phyloP scores from a whole-genome alignment of 2,888 invertebrate species.

The Metellina segmentata region DNA sequence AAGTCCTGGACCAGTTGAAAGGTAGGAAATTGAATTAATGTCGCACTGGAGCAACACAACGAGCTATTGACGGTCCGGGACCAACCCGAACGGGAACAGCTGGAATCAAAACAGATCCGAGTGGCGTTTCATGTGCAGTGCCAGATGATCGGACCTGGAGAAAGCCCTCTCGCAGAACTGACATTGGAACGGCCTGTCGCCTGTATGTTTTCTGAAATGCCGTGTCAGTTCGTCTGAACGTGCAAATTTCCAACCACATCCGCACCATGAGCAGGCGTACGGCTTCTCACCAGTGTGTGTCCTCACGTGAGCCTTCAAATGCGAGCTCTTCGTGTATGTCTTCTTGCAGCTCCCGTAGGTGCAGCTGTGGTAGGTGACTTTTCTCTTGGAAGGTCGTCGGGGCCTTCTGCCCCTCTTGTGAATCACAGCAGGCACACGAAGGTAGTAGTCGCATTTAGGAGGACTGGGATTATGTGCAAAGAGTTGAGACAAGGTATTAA shows the following conservation, averaged over 20 bases:
- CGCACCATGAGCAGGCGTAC: conserved; percentile 85
- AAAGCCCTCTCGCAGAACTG: conserved; percentile 85
- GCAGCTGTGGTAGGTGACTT: conserved; percentile 83
- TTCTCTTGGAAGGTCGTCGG: conserved; percentile 81
- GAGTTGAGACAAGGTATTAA: neutral
- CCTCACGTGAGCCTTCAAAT: conserved; percentile 84
- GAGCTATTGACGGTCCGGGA: too few relatives aligned
- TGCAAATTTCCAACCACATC: conserved; percentile 85
- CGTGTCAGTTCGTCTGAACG: conserved; percentile 85
- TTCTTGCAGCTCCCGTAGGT: conserved; percentile 84
- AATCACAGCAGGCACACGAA: neutral
- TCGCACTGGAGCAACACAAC: too few relatives aligned
- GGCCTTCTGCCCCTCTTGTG: conserved; percentile 10
- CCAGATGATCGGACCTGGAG: conserved; percentile 85
- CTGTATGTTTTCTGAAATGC: conserved; percentile 84
- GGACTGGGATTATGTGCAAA: neutral
- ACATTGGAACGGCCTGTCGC: conserved; percentile 86
- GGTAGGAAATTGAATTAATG: too few relatives aligned
- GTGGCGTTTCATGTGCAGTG: conserved; percentile 86
- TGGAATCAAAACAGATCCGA: conserved; percentile 23
- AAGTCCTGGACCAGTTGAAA: too few relatives aligned
- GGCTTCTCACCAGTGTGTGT: conserved; percentile 86
- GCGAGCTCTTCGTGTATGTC: conserved; percentile 85
- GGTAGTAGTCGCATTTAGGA: neutral
- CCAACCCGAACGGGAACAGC: too few relatives aligned